phyloP scores from a whole-genome alignment of 1,140 invertebrate genomes.

The Drosophila pectinifera region DNA sequence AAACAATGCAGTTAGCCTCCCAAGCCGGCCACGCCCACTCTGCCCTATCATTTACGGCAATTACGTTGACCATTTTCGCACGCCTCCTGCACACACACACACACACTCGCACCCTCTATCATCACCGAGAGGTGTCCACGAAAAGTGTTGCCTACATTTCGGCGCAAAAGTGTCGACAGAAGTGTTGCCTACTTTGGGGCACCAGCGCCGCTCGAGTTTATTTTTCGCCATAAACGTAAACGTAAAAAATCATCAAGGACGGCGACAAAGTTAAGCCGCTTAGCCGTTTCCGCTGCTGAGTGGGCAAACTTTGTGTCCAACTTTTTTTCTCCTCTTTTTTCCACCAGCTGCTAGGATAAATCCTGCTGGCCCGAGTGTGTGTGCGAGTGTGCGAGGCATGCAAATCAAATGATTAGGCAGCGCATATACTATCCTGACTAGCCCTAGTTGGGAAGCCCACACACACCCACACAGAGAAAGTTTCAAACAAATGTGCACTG shows the following conservation, averaged over 20 bases:
- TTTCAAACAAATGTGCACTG: constrained; percentile 53
- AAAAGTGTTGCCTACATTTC: constrained; percentile 48
- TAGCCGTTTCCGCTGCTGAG: constrained; percentile 72
- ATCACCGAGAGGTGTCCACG: constrained; percentile 18
- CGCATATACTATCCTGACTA: constrained; percentile 46
- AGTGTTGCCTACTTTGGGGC: constrained; percentile 50
- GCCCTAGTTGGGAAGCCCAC: constrained; percentile 32
- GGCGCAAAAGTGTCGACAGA: constrained; percentile 49
- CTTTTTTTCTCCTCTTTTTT: constrained; percentile 16
- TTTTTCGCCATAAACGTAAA: constrained; percentile 57
- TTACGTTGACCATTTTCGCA: constrained; percentile 58
- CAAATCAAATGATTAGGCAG: constrained; percentile 77
- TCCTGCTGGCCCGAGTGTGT: constrained; percentile 5
- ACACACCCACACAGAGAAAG: constrained; percentile 2
- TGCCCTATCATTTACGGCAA: constrained; percentile 59
- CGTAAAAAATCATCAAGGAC: constrained; percentile 64
- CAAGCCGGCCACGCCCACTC: constrained; percentile 7
- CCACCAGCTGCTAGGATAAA: constrained; percentile 47
- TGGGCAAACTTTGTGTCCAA: constrained; percentile 69
- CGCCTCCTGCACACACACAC: constrained; percentile 20
- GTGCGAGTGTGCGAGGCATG: constrained; percentile 28
- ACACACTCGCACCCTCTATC: background rate
- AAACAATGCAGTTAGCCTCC: constrained; percentile 48
- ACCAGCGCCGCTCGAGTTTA: constrained; percentile 29
- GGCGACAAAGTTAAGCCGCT: constrained; percentile 77